These are phyloP conservation scores for Yponomeuta evonymella DNA, from an alignment of 2,888 invertebrate species.

Conservation along the genomic window DNA sequence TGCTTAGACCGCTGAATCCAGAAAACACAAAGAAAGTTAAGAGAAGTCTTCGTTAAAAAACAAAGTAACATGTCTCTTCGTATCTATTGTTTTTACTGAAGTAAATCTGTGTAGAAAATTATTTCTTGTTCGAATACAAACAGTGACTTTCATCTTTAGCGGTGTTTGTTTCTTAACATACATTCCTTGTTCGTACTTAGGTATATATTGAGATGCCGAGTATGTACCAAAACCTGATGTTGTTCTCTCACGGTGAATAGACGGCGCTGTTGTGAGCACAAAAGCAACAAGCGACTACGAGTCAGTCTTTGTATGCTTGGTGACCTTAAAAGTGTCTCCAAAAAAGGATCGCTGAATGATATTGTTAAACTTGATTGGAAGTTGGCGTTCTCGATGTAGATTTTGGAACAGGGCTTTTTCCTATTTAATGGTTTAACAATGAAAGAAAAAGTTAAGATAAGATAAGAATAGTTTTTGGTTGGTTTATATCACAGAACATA, in stretches of 20 bases:
- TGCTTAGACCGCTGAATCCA: conserved; percentile 3
- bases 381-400: too few relatives aligned
- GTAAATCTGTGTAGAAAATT: neutral
- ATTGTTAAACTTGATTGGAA: too few relatives aligned
- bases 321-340: conserved; percentile 14
- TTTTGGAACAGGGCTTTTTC: too few relatives aligned
- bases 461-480: too few relatives aligned
- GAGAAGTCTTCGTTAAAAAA: neutral
- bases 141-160: neutral
- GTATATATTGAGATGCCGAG: conserved; percentile 27
- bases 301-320: neutral
- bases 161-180: conserved; percentile 15
- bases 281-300: neutral
- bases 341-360: conserved; percentile 1
- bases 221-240: conserved; percentile 17
- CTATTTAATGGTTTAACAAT: too few relatives aligned
- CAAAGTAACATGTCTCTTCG: neutral
- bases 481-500: too few relatives aligned
- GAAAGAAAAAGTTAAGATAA: too few relatives aligned
- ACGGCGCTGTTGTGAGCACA: neutral
- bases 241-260: conserved; percentile 8
- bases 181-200: conserved; percentile 5
- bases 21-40: neutral
- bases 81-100: neutral
- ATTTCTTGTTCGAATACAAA: neutral